Conservation (phyloP, 2,888 invertebrate species). For the Nomada flava region DNA sequence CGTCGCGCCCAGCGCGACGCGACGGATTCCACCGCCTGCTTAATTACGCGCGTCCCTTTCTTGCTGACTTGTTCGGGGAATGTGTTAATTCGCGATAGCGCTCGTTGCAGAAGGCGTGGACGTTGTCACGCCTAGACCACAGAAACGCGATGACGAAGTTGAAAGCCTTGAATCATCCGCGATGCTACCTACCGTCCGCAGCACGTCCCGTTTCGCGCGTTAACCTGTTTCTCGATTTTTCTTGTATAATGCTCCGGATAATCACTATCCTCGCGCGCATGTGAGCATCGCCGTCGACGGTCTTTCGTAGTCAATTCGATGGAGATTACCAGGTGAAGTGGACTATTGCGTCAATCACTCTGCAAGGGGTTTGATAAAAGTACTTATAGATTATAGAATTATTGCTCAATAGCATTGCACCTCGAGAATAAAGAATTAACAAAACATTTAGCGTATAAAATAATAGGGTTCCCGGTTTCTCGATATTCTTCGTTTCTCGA, state of each 20-base stretch:
- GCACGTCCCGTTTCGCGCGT: constrained; percentile 5
- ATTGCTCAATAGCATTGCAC: too few relatives aligned
- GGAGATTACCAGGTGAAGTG: background rate
- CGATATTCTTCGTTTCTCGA: too few relatives aligned
- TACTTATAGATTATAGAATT: background rate
- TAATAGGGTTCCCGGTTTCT: too few relatives aligned
- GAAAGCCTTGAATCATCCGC: constrained; percentile 33
- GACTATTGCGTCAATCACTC: background rate
- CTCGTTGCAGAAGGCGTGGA: constrained; percentile 38
- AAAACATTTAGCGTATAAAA: too few relatives aligned
- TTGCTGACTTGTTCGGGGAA: constrained; percentile 33
- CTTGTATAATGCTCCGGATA: background rate
- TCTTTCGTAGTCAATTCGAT: background rate
- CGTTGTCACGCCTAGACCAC: constrained; percentile 44
- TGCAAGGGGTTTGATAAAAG: background rate
- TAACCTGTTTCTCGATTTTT: constrained; percentile 21
- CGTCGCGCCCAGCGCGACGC: constrained; percentile 9
- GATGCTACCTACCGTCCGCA: constrained; percentile 32
- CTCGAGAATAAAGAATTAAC: too few relatives aligned
- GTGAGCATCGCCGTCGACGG: constrained; percentile 8
- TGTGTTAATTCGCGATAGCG: constrained; percentile 49
- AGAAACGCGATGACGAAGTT: constrained; percentile 35
- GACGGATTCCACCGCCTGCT: constrained; percentile 34
- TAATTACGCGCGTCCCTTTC: constrained; percentile 43
- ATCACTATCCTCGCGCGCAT: constrained; percentile 16